Evolutionary conservation across 2,797 vertebrate species (phyloP).

Genomic region (Dipus sagitta): DNA sequence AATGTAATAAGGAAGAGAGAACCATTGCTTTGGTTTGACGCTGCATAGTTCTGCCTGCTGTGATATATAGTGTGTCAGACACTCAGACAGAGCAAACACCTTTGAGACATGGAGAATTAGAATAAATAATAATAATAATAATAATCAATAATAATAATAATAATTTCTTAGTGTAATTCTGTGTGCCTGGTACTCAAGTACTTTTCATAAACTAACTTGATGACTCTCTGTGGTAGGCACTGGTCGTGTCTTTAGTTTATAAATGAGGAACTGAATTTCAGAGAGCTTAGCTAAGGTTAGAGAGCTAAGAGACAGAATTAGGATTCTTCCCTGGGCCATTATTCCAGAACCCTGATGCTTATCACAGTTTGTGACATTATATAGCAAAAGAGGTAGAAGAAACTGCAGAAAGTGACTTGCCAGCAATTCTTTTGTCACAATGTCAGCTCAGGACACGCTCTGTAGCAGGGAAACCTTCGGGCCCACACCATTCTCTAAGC

Average conservation of each 20-base stretch:
- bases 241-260: conserved; percentile 20
- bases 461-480: background rate
- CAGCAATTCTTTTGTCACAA: background rate
- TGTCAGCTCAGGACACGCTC: background rate
- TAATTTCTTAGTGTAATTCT: background rate
- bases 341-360: conserved; percentile 2
- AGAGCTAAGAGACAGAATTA: background rate
- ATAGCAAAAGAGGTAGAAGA: background rate
- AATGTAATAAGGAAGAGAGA: background rate
- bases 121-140: background rate
- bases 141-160: background rate
- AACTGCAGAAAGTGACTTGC: background rate
- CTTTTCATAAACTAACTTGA: conserved; percentile 4
- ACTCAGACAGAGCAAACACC: background rate
- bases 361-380: background rate
- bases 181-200: background rate
- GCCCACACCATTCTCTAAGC: background rate
- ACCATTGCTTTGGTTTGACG: background rate
- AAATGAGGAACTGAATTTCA: background rate
- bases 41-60: background rate
- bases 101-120: background rate
- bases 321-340: background rate
- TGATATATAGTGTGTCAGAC: background rate
- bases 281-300: background rate
- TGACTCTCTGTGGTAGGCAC: background rate